Evolutionary conservation across 2,797 vertebrate species (phyloP).

Genomic region (Rhinella marina): DNA sequence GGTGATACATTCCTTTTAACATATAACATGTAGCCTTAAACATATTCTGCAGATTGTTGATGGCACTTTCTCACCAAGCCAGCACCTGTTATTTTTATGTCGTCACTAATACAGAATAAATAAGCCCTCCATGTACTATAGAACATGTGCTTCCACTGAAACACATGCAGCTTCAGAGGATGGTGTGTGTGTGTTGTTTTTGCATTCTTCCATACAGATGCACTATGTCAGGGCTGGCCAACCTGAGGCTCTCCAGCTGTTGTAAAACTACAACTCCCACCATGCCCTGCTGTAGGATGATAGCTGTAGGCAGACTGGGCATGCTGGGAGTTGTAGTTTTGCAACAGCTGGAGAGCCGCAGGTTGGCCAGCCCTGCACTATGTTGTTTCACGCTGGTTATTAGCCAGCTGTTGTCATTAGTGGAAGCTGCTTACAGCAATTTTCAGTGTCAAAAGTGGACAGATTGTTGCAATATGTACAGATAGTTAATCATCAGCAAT

Average conservation of each 20-base stretch:
- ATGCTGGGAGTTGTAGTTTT: too few species aligned
- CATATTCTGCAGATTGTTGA: neutral
- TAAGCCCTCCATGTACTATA: neutral
- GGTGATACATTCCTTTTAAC: neutral
- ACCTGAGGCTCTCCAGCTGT: too few species aligned
- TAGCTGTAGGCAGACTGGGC: too few species aligned
- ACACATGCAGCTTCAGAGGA: slow-evolving; percentile 12
- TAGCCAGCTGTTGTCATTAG: slow-evolving; percentile 25
- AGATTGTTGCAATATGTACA: slow-evolving; percentile 19
- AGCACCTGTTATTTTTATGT: neutral
- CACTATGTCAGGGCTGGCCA: too few species aligned
- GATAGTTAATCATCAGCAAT: neutral
- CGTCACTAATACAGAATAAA: neutral
- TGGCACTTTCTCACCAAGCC: neutral
- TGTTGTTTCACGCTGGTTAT: slow-evolving; percentile 16
- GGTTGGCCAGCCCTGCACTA: too few species aligned
- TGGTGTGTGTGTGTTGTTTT: neutral
- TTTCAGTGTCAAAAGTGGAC: slow-evolving; percentile 18
- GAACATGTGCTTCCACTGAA: neutral
- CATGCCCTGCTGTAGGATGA: too few species aligned
- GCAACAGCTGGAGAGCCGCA: too few species aligned
- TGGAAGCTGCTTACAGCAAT: slow-evolving; percentile 2
- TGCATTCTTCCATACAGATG: slow-evolving; percentile 20
- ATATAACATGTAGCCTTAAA: neutral
- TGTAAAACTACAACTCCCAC: too few species aligned